Percentiles rank a stretch among this genome's conserved stretches.
Evolutionary conservation across 2,113 vertebrate genomes (phyloP).

Genomic region (Fulica atra): DNA sequence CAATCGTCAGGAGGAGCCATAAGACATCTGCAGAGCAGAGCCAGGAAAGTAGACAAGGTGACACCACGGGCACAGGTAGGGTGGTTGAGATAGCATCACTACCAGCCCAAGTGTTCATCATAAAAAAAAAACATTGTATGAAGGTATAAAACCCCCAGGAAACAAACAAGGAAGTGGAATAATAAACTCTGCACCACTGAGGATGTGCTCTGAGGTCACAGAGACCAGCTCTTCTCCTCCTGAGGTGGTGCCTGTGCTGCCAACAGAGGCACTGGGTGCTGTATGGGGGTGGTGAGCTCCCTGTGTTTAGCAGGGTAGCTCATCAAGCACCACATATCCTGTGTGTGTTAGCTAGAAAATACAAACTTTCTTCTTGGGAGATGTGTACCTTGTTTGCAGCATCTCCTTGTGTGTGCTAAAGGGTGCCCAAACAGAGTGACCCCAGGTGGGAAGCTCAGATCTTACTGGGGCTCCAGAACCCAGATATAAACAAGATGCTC

Average conservation of each 20-base stretch:
- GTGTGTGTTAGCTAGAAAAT: background rate
- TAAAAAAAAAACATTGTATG: background rate
- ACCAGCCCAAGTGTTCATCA: background rate
- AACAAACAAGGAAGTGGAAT: background rate
- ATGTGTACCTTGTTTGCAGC: background rate
- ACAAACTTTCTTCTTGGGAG: background rate
- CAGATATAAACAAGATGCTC: background rate
- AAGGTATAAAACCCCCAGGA: background rate
- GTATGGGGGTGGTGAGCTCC: background rate
- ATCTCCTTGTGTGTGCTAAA: background rate
- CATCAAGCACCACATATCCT: background rate
- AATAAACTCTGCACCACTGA: background rate
- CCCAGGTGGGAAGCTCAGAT: background rate
- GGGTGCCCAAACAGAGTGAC: background rate
- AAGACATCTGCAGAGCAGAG: background rate
- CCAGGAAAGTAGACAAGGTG: background rate
- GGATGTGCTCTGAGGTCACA: background rate
- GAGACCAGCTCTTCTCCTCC: background rate
- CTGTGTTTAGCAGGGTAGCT: background rate
- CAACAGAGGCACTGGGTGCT: background rate
- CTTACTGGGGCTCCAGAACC: background rate
- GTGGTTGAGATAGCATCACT: background rate
- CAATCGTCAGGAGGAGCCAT: background rate
- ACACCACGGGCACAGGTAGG: background rate
- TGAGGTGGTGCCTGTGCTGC: background rate